Conservation (phyloP, 2,113 vertebrate species). For the Polypterus bichir region DNA sequence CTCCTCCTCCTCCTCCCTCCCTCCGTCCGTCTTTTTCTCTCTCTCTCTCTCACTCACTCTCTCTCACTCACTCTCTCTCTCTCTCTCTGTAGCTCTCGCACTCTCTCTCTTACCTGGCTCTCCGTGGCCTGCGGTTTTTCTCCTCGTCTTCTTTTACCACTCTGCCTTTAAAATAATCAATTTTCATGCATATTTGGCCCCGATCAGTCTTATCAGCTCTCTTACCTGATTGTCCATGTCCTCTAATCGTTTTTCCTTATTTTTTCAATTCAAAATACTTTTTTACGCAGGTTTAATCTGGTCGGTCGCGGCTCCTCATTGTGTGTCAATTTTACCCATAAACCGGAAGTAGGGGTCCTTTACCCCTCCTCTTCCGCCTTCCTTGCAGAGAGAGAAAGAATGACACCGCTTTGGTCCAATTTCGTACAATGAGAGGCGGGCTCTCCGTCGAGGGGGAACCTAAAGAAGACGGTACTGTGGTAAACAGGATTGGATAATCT, state of each 20-base stretch:
- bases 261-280: constrained; percentile 52
- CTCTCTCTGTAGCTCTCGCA: too few relatives aligned
- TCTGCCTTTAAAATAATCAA: not conserved
- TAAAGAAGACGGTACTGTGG: too few relatives aligned
- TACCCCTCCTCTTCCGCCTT: constrained; percentile 46
- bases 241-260: constrained; percentile 43
- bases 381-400: too few relatives aligned
- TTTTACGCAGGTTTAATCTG: constrained; percentile 39
- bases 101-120: not conserved
- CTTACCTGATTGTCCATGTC: constrained; percentile 83
- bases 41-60: not conserved
- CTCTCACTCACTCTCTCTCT: too few relatives aligned
- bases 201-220: constrained; percentile 1
- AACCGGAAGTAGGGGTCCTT: constrained; percentile 55
- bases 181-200: constrained; percentile 11
- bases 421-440: too few relatives aligned
- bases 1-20: not conserved
- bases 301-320: constrained; percentile 62
- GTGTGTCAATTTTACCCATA: constrained; percentile 64
- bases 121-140: constrained; percentile 1
- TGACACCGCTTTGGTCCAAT: too few relatives aligned
- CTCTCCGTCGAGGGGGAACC: too few relatives aligned
- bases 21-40: not conserved
- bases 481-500: too few relatives aligned
- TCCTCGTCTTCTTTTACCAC: not conserved